phyloP scores from a whole-genome alignment of 1,140 invertebrate genomes.

The Gryllus bimaculatus region DNA sequence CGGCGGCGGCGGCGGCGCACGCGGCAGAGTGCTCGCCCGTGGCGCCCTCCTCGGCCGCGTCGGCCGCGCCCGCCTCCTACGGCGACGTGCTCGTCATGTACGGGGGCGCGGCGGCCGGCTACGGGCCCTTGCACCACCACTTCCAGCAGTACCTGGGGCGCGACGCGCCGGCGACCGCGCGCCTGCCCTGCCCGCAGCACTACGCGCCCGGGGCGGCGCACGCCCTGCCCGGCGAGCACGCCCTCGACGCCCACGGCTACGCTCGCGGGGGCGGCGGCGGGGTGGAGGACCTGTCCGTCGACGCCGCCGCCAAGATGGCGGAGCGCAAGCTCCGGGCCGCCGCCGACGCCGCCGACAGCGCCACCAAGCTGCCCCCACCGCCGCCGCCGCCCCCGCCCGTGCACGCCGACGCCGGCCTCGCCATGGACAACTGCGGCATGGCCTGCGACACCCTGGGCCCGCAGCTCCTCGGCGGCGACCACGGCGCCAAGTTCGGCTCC shows the following conservation, averaged over 20 bases:
- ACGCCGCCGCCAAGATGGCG: conserved; percentile 12
- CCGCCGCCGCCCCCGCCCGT: neutral
- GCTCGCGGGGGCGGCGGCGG: neutral
- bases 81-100: conserved; percentile 16
- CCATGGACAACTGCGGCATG: neutral
- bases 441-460: neutral
- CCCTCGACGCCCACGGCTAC: neutral
- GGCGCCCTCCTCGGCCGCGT: neutral
- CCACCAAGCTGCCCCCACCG: neutral
- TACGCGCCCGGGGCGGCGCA: neutral
- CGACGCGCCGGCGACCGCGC: neutral
- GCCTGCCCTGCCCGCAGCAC: neutral
- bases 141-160: conserved; percentile 14
- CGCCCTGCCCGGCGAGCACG: neutral
- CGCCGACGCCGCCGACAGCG: neutral
- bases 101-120: conserved; percentile 10
- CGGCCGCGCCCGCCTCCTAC: neutral
- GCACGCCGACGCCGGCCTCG: neutral
- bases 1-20: neutral
- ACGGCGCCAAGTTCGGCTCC: neutral
- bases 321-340: neutral
- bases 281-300: conserved; percentile 14
- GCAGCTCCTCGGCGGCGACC: neutral
- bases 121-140: conserved; percentile 18
- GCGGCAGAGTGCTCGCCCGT: neutral